Conservation (phyloP, 2,113 vertebrate species). For the Calidris pygmaea region DNA sequence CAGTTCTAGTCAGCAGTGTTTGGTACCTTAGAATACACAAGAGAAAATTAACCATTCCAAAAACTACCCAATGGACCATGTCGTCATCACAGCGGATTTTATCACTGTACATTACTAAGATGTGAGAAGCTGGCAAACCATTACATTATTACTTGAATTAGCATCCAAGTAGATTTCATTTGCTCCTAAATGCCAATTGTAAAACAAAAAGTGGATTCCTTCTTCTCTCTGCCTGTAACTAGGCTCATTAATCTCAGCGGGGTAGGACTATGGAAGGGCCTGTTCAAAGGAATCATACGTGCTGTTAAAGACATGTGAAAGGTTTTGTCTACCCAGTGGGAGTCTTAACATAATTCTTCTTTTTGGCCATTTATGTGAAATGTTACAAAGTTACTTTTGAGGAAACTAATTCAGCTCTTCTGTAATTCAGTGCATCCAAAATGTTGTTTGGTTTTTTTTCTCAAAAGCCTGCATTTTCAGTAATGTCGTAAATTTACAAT, state of each 20-base stretch:
- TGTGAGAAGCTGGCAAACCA: neutral
- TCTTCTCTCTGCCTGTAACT: neutral
- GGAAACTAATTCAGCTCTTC: neutral
- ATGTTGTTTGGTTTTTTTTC: neutral
- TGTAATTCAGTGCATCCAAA: neutral
- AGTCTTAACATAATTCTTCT: neutral
- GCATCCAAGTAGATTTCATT: neutral
- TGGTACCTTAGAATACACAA: neutral
- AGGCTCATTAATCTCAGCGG: neutral
- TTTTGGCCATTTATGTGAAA: neutral
- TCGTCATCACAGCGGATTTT: neutral
- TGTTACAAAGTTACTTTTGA: neutral
- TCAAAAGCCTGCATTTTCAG: neutral
- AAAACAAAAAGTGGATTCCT: neutral
- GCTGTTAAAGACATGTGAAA: neutral
- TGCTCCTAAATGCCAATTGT: neutral
- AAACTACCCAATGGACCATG: neutral
- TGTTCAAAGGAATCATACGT: neutral
- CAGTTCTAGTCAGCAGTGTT: neutral
- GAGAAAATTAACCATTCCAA: neutral
- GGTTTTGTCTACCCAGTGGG: neutral
- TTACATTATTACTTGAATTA: neutral
- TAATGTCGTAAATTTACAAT: neutral
- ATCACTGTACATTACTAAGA: neutral
- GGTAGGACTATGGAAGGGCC: neutral